phyloP scores from a whole-genome alignment of 2,797 vertebrate genomes.

The Anabacerthia variegaticeps region DNA sequence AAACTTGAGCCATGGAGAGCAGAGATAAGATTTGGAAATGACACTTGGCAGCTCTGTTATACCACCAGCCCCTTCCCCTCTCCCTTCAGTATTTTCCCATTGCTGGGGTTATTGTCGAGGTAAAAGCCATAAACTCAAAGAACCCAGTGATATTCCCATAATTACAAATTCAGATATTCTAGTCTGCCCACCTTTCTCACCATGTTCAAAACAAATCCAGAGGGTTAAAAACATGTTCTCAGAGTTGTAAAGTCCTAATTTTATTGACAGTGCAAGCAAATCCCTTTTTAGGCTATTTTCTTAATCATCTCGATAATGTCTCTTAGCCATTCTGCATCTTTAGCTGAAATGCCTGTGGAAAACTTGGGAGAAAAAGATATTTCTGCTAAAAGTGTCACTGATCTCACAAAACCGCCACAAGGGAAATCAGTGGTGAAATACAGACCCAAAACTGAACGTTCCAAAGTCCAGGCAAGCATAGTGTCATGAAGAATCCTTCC shows the following conservation, averaged over 20 bases:
- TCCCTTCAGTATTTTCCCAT: not conserved
- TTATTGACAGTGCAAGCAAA: not conserved
- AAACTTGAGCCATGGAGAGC: not conserved
- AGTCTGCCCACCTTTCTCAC: not conserved
- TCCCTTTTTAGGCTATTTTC: not conserved
- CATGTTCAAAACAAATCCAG: not conserved
- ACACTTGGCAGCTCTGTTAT: not conserved
- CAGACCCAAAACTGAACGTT: not conserved
- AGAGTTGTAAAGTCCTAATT: not conserved
- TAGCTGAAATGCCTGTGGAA: conserved; percentile 17
- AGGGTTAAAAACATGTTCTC: not conserved
- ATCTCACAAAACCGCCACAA: conserved; percentile 1
- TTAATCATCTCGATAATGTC: not conserved
- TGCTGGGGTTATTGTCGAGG: not conserved
- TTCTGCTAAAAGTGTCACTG: not conserved
- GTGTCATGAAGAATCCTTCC: not conserved
- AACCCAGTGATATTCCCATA: not conserved
- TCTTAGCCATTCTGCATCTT: not conserved
- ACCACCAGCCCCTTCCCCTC: not conserved
- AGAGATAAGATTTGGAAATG: conserved; percentile 17
- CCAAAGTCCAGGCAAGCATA: not conserved
- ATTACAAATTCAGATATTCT: not conserved
- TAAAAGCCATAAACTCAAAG: not conserved
- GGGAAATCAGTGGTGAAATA: not conserved
- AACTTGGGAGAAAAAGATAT: not conserved